A percentile compares a stretch with the other conserved stretches of the same genome.
phyloP scores from a whole-genome alignment of 2,888 invertebrate genomes.

The Apodemia hepburni region DNA sequence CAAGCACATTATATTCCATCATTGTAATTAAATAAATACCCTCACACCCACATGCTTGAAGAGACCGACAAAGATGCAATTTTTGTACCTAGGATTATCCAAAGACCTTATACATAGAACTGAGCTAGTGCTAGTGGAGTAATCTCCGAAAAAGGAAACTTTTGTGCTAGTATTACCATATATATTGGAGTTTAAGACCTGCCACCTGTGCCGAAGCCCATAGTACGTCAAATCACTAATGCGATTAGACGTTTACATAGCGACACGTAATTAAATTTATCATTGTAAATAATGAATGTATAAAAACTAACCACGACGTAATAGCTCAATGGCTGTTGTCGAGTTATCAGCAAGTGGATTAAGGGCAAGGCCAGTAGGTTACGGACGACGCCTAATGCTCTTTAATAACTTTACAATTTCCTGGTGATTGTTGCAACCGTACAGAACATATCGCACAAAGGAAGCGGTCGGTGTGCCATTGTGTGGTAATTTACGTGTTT shows the following conservation, averaged over 20 bases:
- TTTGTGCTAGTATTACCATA: too few relatives aligned
- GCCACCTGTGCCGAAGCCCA: not conserved
- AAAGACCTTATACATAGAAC: too few relatives aligned
- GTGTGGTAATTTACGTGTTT: slow-evolving; percentile 37
- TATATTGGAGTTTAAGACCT: too few relatives aligned
- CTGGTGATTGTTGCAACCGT: slow-evolving; percentile 43
- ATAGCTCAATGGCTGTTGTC: slow-evolving; percentile 17
- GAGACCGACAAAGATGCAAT: too few relatives aligned
- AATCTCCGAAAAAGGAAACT: too few relatives aligned
- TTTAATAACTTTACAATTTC: slow-evolving; percentile 41
- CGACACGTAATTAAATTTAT: not conserved
- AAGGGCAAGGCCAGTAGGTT: slow-evolving; percentile 57
- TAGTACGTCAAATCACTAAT: not conserved
- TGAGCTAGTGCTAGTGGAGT: too few relatives aligned
- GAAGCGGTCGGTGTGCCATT: slow-evolving; percentile 33
- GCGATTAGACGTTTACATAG: not conserved
- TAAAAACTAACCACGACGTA: slow-evolving; percentile 18
- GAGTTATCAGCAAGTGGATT: slow-evolving; percentile 46
- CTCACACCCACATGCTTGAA: too few relatives aligned
- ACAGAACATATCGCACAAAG: slow-evolving; percentile 33
- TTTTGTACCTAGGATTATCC: too few relatives aligned
- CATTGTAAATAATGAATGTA: slow-evolving; percentile 9
- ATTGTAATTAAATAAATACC: too few relatives aligned
- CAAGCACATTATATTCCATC: too few relatives aligned
- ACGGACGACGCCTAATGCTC: slow-evolving; percentile 43